These are phyloP conservation scores for Hydrolagus affinis DNA, from an alignment of 2,113 vertebrate species.

Conservation along the genomic window DNA sequence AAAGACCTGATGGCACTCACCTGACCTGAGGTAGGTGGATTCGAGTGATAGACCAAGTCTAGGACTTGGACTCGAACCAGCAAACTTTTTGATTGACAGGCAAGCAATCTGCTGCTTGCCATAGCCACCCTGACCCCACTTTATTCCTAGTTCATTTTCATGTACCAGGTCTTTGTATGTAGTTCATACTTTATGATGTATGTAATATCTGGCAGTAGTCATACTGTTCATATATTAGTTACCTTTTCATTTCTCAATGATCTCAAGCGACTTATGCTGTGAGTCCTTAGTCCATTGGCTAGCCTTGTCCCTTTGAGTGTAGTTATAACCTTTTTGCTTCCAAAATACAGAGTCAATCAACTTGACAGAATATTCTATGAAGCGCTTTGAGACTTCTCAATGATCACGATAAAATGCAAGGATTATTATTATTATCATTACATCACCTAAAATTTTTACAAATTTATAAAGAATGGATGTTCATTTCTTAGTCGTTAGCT, in stretches of 20 bases:
- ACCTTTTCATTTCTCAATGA: neutral
- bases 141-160: neutral
- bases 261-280: neutral
- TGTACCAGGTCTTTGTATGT: neutral
- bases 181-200: neutral
- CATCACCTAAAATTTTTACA: too few species aligned
- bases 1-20: neutral
- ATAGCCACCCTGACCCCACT: neutral
- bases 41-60: neutral
- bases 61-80: neutral
- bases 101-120: neutral
- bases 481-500: neutral
- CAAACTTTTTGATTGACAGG: neutral
- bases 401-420: too few species aligned
- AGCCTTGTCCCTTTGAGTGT: neutral
- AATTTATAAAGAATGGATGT: neutral
- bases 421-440: too few species aligned
- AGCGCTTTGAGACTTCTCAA: too few species aligned
- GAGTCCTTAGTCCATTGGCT: neutral
- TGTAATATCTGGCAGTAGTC: neutral
- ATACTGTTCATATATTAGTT: neutral
- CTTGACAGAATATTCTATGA: too few species aligned
- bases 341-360: too few species aligned
- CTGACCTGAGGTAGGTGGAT: neutral
- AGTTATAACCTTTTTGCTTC: neutral